Evolutionary conservation across 2,888 invertebrate species (phyloP).

Genomic region (Oscheius sp.): DNA sequence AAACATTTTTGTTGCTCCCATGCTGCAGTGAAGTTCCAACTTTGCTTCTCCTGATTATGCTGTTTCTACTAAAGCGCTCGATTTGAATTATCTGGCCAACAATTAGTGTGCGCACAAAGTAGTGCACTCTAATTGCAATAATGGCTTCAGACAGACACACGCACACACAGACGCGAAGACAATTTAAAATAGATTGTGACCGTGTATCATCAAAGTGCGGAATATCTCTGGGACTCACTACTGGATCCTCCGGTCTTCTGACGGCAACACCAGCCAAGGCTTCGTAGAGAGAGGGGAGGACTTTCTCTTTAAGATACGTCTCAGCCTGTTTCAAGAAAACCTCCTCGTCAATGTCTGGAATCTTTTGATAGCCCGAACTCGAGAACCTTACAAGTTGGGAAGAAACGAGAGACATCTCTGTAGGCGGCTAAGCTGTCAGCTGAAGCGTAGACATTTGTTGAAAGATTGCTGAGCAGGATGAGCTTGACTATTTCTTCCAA

Average conservation of each 20-base stretch:
- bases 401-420: constrained; percentile 50
- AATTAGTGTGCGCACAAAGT: too few relatives aligned
- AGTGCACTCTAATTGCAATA: too few relatives aligned
- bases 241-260: constrained; percentile 49
- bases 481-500: not conserved
- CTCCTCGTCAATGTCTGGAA: constrained; percentile 44
- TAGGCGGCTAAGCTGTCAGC: constrained; percentile 43
- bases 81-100: too few relatives aligned
- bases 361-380: not conserved
- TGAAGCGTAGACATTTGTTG: constrained; percentile 39
- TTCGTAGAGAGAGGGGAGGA: constrained; percentile 46
- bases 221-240: constrained; percentile 37
- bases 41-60: too few relatives aligned
- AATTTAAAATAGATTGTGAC: too few relatives aligned
- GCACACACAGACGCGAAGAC: too few relatives aligned
- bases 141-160: too few relatives aligned
- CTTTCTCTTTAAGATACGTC: constrained; percentile 46
- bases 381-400: constrained; percentile 42
- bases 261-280: constrained; percentile 48
- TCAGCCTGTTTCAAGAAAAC: constrained; percentile 42
- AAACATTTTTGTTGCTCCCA: too few relatives aligned
- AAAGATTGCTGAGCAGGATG: not conserved
- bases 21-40: too few relatives aligned
- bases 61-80: too few relatives aligned
- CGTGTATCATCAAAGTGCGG: too few relatives aligned